Evolutionary conservation across 2,888 invertebrate genomes (phyloP).

Genomic region (Caenorhabditis auriculariae): DNA sequence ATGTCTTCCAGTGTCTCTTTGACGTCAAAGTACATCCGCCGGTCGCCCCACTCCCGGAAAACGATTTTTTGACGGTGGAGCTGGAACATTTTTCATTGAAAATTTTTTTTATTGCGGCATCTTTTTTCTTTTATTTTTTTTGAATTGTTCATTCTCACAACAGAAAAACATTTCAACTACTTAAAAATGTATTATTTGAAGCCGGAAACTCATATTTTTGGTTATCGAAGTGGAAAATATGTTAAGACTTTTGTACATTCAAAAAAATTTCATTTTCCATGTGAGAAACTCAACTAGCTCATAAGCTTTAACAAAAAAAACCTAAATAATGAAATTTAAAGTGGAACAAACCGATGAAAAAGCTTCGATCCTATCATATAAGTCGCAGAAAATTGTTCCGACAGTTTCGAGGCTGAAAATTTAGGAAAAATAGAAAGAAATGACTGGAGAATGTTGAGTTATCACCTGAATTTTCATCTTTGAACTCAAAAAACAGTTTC

Average conservation of each 20-base stretch:
- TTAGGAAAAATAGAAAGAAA: not conserved
- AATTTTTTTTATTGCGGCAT: no score
- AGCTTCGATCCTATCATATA: slow-evolving; percentile 39
- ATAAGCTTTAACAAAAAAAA: no score
- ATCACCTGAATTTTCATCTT: not conserved
- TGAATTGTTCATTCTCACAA: no score
- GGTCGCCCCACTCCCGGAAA: slow-evolving; percentile 23
- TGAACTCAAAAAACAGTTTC: not conserved
- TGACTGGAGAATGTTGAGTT: not conserved
- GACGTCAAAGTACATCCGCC: slow-evolving; percentile 15
- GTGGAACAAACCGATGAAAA: slow-evolving; percentile 25
- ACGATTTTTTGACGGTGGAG: slow-evolving; percentile 12
- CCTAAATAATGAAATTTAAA: not conserved
- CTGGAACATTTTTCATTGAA: not conserved
- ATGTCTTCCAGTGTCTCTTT: slow-evolving; percentile 7
- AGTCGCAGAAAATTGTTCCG: slow-evolving; percentile 38
- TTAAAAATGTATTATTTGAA: slow-evolving; percentile 1
- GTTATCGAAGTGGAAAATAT: not conserved
- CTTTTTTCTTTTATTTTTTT: no score
- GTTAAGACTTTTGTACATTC: not conserved
- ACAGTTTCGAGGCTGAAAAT: slow-evolving; percentile 20
- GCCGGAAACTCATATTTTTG: not conserved
- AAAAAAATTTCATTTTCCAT: no score
- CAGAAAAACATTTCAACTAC: no score
- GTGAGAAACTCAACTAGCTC: no score